These are phyloP conservation scores for Tauraco erythrolophus DNA, from an alignment of 2,113 vertebrate genomes.

Conservation along the genomic window DNA sequence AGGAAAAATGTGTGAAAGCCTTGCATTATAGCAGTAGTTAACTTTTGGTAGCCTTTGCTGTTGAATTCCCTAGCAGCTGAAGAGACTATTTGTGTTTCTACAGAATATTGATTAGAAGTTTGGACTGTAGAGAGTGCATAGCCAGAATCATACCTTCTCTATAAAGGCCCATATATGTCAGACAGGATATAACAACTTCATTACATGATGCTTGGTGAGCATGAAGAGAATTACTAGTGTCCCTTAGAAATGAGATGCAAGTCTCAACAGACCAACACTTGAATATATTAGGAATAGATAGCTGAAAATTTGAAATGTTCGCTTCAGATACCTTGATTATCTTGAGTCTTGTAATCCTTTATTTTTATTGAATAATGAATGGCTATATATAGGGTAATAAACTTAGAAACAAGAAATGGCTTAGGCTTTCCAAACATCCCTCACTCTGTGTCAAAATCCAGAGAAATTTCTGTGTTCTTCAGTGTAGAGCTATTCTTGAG, in stretches of 20 bases:
- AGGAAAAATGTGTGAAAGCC: background rate
- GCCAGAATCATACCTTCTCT: background rate
- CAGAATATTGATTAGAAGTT: conserved; percentile 22
- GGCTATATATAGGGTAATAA: background rate
- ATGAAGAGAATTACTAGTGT: background rate
- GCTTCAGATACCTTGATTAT: background rate
- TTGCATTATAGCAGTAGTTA: background rate
- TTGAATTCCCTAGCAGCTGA: conserved; percentile 7
- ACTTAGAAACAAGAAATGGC: background rate
- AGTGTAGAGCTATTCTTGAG: background rate
- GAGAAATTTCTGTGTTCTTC: background rate
- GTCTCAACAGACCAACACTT: background rate
- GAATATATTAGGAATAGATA: background rate
- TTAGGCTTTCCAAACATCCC: background rate
- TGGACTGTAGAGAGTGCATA: background rate
- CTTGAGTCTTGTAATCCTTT: background rate
- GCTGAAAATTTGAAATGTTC: background rate
- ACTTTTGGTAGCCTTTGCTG: conserved; percentile 31
- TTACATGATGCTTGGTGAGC: background rate
- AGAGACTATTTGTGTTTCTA: background rate
- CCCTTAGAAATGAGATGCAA: background rate
- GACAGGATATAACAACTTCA: background rate
- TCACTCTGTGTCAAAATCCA: background rate
- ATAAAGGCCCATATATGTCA: background rate
- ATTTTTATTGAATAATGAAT: background rate